Evolutionary conservation across 2,888 invertebrate genomes (phyloP).

Genomic region (Nebria brevicollis): DNA sequence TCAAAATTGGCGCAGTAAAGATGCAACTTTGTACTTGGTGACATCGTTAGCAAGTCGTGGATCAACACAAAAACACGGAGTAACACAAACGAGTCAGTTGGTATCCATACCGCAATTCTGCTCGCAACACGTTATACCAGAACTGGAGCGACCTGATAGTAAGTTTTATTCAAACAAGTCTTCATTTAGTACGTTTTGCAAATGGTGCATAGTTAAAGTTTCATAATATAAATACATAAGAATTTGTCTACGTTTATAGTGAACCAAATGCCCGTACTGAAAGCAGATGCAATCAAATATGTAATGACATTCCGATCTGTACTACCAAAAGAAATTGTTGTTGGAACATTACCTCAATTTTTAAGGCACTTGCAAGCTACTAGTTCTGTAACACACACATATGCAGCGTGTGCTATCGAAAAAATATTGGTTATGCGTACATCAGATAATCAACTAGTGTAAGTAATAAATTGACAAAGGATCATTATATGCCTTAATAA

Average conservation of each 20-base stretch:
- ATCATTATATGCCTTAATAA: not conserved
- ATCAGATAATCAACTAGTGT: constrained; percentile 66
- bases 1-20: constrained; percentile 91
- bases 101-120: constrained; percentile 93
- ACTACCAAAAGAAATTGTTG: constrained; percentile 81
- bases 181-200: not conserved
- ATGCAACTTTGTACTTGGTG: constrained; percentile 95
- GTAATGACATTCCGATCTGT: constrained; percentile 95
- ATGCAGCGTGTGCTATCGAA: constrained; percentile 93
- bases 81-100: constrained; percentile 89
- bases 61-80: constrained; percentile 88
- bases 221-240: constrained; percentile 10
- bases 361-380: constrained; percentile 80
- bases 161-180: constrained; percentile 50
- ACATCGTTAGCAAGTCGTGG: constrained; percentile 94
- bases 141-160: constrained; percentile 81
- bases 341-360: constrained; percentile 80
- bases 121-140: constrained; percentile 84
- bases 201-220: too few relatives aligned
- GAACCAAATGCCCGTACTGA: constrained; percentile 87
- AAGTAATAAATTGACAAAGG: constrained; percentile 54
- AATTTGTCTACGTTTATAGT: constrained; percentile 68
- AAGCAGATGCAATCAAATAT: constrained; percentile 96
- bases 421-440: constrained; percentile 82
- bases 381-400: constrained; percentile 91